Base-by-base conservation (phyloP, 2,888 invertebrate genomes). In the Cosmorhoe ocellata region DNA sequence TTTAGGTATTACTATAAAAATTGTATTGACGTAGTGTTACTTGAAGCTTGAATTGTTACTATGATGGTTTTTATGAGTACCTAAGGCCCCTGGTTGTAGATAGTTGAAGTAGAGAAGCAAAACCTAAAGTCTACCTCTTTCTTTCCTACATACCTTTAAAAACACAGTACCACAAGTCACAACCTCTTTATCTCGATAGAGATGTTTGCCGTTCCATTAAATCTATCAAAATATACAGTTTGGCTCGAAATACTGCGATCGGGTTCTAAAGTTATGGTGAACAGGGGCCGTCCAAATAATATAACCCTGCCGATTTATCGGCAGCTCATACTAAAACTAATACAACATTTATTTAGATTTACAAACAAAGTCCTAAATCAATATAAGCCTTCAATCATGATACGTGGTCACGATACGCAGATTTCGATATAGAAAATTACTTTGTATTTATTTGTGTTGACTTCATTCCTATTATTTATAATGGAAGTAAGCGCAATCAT, bases 231-330 rank as follows among this genome's bases (percentile, higher is more conserved):
- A 76, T 66, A 56, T 64, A 40, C 69, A 77, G 75, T 80, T 80
- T 79, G 71, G 58, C 64, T 71, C 76, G 71, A 88, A 84, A 88
- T 89, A 76, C 81, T 72, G 67, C 84, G 66, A 56, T 40, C 59
- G 42, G 61, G 71, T 81, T 85, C 72, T 71, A 84, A 80, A 76
- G 67, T 72, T 67, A 64, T 56, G 56, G 69, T 70, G 73, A 72
- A 66, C 40, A 12, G 57, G 42, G 56, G 71, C 77, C 70, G 54
- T 71, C 68, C 76, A 84, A 84, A 84, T 74, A 84, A 64, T 50
- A 56, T 66, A 68, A 71, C 79, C 79, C 84, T 90, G 69, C 84
- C 81, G 87, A 78, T 76, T 73, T 79, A 83, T 81, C 88, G 87
- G 75, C 88, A 89, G 89, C 85, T 63, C 59, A 68, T 72, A 76